A percentile compares a stretch with the other conserved stretches of the same genome.
These are phyloP conservation scores for Diorhabda sublineata DNA, from an alignment of 1,140 invertebrate genomes.

Conservation along the genomic window DNA sequence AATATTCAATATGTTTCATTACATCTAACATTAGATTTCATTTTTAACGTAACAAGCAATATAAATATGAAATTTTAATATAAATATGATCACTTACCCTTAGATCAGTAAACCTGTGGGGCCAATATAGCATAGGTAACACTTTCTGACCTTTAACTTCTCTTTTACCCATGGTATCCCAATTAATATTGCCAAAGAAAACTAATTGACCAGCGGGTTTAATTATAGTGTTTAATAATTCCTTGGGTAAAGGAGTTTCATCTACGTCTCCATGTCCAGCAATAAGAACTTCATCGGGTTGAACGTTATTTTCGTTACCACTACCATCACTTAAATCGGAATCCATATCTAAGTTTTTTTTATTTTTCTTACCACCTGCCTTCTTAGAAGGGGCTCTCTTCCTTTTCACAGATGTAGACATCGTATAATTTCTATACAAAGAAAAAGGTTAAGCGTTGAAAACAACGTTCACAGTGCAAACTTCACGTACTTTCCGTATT, in stretches of 20 bases:
- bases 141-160: slow-evolving; percentile 54
- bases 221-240: slow-evolving; percentile 57
- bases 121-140: slow-evolving; percentile 61
- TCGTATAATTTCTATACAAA: slow-evolving; percentile 3
- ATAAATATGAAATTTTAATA: no score
- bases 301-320: slow-evolving; percentile 45
- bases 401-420: slow-evolving; percentile 39
- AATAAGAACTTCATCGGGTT: slow-evolving; percentile 52
- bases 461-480: not conserved
- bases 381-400: slow-evolving; percentile 43
- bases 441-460: not conserved
- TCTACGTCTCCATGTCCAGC: slow-evolving; percentile 48
- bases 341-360: slow-evolving; percentile 52
- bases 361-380: slow-evolving; percentile 45
- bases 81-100: slow-evolving; percentile 47
- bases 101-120: slow-evolving; percentile 60
- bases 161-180: slow-evolving; percentile 59
- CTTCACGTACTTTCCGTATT: not conserved
- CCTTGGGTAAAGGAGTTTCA: slow-evolving; percentile 53
- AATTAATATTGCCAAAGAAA: slow-evolving; percentile 60
- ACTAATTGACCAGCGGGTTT: slow-evolving; percentile 58
- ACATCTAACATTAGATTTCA: no score
- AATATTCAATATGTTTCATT: no score
- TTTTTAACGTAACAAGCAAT: no score
- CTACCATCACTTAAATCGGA: slow-evolving; percentile 50